These are phyloP conservation scores for Brienomyrus brachyistius DNA, from an alignment of 2,113 vertebrate genomes.

Conservation along the genomic window DNA sequence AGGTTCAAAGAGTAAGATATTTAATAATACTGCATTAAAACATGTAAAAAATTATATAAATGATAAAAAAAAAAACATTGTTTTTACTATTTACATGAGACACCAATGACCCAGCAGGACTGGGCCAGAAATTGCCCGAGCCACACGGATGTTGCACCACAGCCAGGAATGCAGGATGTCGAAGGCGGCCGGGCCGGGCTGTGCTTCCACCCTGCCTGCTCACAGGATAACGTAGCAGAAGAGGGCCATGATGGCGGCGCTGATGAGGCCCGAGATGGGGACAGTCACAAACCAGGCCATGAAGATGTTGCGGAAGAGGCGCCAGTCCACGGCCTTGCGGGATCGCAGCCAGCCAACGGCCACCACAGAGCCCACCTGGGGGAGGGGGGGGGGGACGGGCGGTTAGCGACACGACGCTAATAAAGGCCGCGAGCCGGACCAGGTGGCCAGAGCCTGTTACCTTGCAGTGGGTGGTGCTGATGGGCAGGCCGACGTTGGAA, in stretches of 20 bases:
- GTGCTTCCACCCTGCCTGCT: slow-evolving; percentile 3
- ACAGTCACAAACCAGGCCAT: slow-evolving; percentile 98
- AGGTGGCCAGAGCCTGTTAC: slow-evolving; percentile 49
- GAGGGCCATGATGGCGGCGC: slow-evolving; percentile 88
- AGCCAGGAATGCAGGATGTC: background rate
- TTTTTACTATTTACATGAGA: slow-evolving; percentile 46
- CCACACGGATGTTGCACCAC: background rate
- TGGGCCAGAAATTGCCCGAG: too few relatives aligned
- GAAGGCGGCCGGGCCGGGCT: background rate
- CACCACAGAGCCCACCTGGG: slow-evolving; percentile 89
- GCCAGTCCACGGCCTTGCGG: slow-evolving; percentile 89
- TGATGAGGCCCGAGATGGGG: slow-evolving; percentile 90
- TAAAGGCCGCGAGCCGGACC: background rate
- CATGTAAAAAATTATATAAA: slow-evolving; percentile 11
- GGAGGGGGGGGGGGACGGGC: background rate
- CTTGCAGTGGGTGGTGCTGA: slow-evolving; percentile 98
- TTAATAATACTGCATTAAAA: slow-evolving; percentile 61
- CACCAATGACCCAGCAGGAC: background rate
- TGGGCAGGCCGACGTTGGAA: slow-evolving; percentile 91
- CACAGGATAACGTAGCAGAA: slow-evolving; percentile 62
- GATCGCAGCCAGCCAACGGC: slow-evolving; percentile 94
- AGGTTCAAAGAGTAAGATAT: slow-evolving; percentile 30
- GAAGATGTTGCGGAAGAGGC: slow-evolving; percentile 95
- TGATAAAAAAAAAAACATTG: slow-evolving; percentile 15
- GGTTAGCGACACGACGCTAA: background rate